Evolutionary conservation across 2,113 vertebrate species (phyloP), one percentile per base, ranked within the genome.

Genomic region (Hiodon alosoides): DNA sequence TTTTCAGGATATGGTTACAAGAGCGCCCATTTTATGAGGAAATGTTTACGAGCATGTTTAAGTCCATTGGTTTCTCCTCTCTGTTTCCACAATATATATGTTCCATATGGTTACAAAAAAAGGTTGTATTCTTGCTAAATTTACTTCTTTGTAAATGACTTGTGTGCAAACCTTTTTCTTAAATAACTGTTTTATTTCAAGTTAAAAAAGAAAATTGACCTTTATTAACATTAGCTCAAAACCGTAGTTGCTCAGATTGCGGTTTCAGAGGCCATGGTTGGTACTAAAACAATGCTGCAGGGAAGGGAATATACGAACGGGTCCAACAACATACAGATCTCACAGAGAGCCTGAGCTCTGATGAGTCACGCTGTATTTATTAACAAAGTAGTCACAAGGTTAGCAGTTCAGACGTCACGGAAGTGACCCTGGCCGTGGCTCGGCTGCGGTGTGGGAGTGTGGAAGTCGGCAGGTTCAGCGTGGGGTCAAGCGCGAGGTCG

Each of bases 91-190:
- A 4, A 50, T 52, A 17, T 71, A 71, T 52, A 62, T 55, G 67
- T 64, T 75, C 76, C 81, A 81, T 80, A 79, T 80, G 81, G 78
- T 51, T 75, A 79, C 78, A 59, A 17, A 65, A 54, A 47, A 74
- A 68, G 14, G 31, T 47, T 70, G 77, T 82, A 78, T 83, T 81
- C 78, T 78, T 77, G 78, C 62, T 68, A 47, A 50, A 55, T 77
- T 73, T 80, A 84, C 84, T 86, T 76, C 77, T 85, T 83, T 46
- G 64, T 74, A 71, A 31, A 73, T 64, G 72, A 79, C 54, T 64
- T 61, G 54, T 62, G 58, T 61, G 69, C n/a, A 54, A 60, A 80
- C 51, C 69, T 4, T 16, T 75, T 83, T 79, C 82, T 78, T 83
- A 83, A 64, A 78, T 31, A 73, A 80, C 54, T 58, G 52, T 77